These are phyloP conservation scores for Xestia ashworthii DNA, from an alignment of 2,888 invertebrate genomes.

Conservation along the genomic window DNA sequence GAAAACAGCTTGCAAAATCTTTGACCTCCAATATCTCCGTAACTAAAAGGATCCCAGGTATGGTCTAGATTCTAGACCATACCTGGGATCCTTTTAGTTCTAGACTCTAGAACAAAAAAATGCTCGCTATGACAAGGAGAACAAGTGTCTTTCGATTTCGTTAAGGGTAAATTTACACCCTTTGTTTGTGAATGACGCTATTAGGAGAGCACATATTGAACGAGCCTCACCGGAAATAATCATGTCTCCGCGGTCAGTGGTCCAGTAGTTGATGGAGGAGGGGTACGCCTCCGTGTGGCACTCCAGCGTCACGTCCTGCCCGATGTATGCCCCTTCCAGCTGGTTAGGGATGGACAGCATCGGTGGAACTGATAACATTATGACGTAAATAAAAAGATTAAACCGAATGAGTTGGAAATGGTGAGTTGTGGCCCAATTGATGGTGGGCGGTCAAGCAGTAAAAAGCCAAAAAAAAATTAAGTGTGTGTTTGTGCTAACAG, in stretches of 20 bases:
- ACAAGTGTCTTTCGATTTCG: too few relatives aligned
- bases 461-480: not conserved
- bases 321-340: slow-evolving; percentile 96
- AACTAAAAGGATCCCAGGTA: too few relatives aligned
- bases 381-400: not conserved
- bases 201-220: slow-evolving; percentile 32
- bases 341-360: slow-evolving; percentile 98
- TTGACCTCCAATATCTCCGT: too few relatives aligned
- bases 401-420: not conserved
- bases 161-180: too few relatives aligned
- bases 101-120: too few relatives aligned
- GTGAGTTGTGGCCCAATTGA: not conserved
- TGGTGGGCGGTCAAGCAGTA: not conserved
- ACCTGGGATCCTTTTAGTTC: too few relatives aligned
- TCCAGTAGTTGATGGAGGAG: slow-evolving; percentile 98
- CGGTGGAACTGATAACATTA: slow-evolving; percentile 93
- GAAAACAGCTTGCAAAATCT: too few relatives aligned
- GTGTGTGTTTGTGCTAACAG: not conserved
- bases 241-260: slow-evolving; percentile 97
- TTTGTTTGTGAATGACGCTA: too few relatives aligned
- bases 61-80: too few relatives aligned
- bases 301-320: slow-evolving; percentile 96
- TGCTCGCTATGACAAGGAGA: too few relatives aligned
- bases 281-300: slow-evolving; percentile 98
- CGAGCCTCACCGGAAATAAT: slow-evolving; percentile 95